Evolutionary conservation across 2,797 vertebrate species (phyloP).

Genomic region (Adrianichthys oophorus): DNA sequence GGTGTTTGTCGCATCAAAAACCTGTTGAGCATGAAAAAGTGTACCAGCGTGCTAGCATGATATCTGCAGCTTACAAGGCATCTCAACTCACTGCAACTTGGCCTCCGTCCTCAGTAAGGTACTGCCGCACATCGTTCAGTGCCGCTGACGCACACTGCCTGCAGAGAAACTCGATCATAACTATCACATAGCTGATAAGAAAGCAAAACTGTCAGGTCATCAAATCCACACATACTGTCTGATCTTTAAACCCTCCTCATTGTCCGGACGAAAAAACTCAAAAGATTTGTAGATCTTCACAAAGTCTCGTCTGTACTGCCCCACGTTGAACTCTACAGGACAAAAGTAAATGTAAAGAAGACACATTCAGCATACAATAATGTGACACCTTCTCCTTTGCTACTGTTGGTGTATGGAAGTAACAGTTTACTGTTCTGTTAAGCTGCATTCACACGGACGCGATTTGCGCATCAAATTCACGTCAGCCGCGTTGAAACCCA

Average conservation of each 20-base stretch:
- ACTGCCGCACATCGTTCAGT: conserved; percentile 88
- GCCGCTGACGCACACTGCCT: conserved; percentile 95
- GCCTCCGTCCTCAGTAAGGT: conserved; percentile 89
- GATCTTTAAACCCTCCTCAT: conserved; percentile 95
- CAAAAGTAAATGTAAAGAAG: not conserved
- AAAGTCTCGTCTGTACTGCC: conserved; percentile 92
- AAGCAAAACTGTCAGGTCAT: not conserved
- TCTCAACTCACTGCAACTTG: conserved; percentile 86
- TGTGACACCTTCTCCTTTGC: not conserved
- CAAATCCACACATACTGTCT: conserved; percentile 80
- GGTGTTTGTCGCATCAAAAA: conserved; percentile 98
- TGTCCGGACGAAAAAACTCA: conserved; percentile 97
- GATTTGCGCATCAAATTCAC: too few relatives aligned
- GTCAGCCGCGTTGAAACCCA: too few relatives aligned
- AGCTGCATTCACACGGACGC: too few relatives aligned
- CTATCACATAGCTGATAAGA: not conserved
- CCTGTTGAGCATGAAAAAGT: conserved; percentile 67
- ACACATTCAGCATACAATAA: too few relatives aligned
- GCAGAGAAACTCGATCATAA: conserved; percentile 7
- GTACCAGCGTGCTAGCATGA: not conserved
- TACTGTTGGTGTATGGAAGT: not conserved
- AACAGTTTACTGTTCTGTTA: not conserved
- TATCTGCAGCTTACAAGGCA: not conserved
- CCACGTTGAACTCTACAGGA: conserved; percentile 94
- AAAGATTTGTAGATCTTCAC: conserved; percentile 98